Evolutionary conservation across 2,888 invertebrate genomes (phyloP), one percentile per base, ranked within the genome.

Genomic region (Incurvaria masculella): DNA sequence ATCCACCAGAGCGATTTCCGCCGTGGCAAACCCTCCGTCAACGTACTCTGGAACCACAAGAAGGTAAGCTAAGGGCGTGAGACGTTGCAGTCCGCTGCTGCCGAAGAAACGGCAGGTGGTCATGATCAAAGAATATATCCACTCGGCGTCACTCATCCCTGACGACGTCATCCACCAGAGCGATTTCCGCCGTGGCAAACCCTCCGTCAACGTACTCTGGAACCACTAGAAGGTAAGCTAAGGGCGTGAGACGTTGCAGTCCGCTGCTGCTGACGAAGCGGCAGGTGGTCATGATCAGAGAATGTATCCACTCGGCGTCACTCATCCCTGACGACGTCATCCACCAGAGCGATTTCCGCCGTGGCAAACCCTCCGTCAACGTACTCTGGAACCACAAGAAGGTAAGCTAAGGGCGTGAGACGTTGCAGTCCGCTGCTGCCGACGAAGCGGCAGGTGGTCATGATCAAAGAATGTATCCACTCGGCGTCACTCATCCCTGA

Each of bases 251-350:
- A n/a, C n/a, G n/a, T n/a, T 62, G 20, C 72, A 87, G 87, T 70
- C 83, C 81, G 68, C 80, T 90, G 66, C 79, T 86, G 68, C 72
- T 81, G 51, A 81, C 86, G 62, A 94, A 94, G 74, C 83, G 89
- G 65, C 87, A 89, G 68, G 88, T 99, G 60, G 96, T 97, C 58
- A 92, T 97, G 88, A 94, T 97, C 67, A 87, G 94, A 53, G 99
- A 99, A 84, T 99, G 99, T 98, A 96, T 99, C 65, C 99, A 99
- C 81, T 95, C 95, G 57, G 98, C 99, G 56, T 97, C 97, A 57
- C 83, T 99, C 64, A 91, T 99, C 61, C 99, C 99, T 79, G 99
- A 99, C 78, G 99, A 99, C 81, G 97, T 99, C 66, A 96, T 99
- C 68, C 99, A 99, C 76, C 92, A 91, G 69, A 93, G 98, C 51